These are phyloP conservation scores for Balanococcus diminutus DNA, from an alignment of 2,888 invertebrate species.

Conservation along the genomic window DNA sequence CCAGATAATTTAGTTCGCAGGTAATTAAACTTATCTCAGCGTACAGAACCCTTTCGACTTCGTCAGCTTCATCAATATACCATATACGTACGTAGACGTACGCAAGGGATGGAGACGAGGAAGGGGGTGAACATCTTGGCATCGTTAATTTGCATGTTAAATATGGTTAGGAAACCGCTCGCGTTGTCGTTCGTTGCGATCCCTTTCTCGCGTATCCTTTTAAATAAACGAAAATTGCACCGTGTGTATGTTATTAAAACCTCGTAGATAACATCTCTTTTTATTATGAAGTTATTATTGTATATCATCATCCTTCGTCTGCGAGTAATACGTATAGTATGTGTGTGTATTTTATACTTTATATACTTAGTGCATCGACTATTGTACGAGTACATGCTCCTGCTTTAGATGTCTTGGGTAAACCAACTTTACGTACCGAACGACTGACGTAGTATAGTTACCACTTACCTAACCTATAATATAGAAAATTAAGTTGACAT, in stretches of 20 bases:
- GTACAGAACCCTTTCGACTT: background rate
- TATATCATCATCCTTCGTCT: background rate
- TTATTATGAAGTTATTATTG: background rate
- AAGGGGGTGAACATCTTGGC: background rate
- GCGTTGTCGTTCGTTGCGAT: background rate
- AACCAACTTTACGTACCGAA: background rate
- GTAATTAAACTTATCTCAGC: background rate
- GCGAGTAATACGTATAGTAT: background rate
- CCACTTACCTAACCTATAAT: background rate
- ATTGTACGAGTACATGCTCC: background rate
- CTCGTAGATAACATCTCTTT: background rate
- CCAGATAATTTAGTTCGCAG: background rate
- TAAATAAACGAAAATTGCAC: background rate
- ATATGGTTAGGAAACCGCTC: background rate
- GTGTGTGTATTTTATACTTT: too few species aligned
- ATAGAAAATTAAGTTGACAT: constrained; percentile 12
- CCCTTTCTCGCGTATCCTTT: background rate
- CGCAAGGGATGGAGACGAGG: background rate
- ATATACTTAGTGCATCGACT: too few species aligned
- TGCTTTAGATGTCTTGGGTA: background rate
- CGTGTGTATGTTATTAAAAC: background rate
- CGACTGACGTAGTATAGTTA: background rate
- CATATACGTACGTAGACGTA: background rate
- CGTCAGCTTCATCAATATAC: background rate
- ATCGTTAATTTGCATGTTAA: background rate